Conservation (phyloP, 2,888 invertebrate genomes). For the Acronicta alni region DNA sequence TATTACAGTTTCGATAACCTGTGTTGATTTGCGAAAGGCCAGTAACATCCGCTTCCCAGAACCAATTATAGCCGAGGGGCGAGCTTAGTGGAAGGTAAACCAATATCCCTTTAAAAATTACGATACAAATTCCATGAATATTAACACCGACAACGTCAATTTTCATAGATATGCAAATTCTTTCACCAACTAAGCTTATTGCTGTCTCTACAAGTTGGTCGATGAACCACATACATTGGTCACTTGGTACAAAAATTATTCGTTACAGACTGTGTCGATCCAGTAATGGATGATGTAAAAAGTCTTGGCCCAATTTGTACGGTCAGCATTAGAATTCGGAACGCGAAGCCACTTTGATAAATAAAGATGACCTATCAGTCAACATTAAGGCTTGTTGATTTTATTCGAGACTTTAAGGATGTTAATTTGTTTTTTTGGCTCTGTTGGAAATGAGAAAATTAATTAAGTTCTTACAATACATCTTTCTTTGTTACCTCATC, state of each 20-base stretch:
- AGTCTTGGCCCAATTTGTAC: constrained; percentile 20
- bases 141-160: constrained; percentile 42
- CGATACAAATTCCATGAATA: constrained; percentile 48
- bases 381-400: constrained; percentile 55
- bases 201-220: constrained; percentile 2
- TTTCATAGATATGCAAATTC: constrained; percentile 51
- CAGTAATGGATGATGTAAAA: constrained; percentile 7
- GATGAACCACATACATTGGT: constrained; percentile 11
- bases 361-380: constrained; percentile 62
- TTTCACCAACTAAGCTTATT: constrained; percentile 29
- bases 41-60: constrained; percentile 22
- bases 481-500: not conserved
- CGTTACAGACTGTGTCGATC: not conserved
- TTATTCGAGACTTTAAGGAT: constrained; percentile 27
- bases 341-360: constrained; percentile 51
- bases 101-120: constrained; percentile 29
- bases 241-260: not conserved
- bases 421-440: constrained; percentile 46
- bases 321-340: constrained; percentile 57
- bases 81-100: constrained; percentile 21
- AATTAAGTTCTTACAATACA: not conserved
- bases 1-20: constrained; percentile 18
- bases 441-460: constrained; percentile 1
- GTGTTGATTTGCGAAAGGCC: constrained; percentile 14
- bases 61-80: constrained; percentile 25